Base-by-base conservation (phyloP, 1,140 invertebrate genomes). In the Magallana angulata region DNA sequence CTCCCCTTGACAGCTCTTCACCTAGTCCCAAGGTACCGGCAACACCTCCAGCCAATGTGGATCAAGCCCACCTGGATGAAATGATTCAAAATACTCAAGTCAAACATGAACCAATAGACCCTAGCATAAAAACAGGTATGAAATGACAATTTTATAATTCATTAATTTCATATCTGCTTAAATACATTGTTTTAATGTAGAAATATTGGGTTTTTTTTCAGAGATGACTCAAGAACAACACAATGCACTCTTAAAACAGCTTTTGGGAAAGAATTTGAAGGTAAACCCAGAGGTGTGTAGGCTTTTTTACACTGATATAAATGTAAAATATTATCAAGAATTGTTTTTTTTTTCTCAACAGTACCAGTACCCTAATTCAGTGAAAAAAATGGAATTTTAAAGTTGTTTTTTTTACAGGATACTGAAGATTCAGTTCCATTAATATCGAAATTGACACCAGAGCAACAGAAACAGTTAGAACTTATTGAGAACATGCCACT, bases 401-500 rank as follows among this genome's bases (percentile, higher is more conserved):
- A 0, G 36, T 4, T 4, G 2, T 48, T 7, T 80, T 30, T 86
- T 82, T 91, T 92, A 12, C 91, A 95, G 93, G 94, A 94, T 62
- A 91, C 93, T 68, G 95, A 94, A 71, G 92, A 94, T 60, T 86
- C 93, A 58, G 90, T 94, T 12, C 89, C 93, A 82, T 89, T 48
- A 48, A 48, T 48, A 48, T 48, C 36, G 36, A 48, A 48, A 48
- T 48, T 94, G 84, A 95, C 94, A 0, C 94, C 95, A 68, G 94
- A 94, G 76, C 94, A 94, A 84, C 93, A 95, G 88, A 92, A 94
- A 30, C 95, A 95, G 89, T 90, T 95, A 64, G 93, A 93, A 85
- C 88, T 93, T 86, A 94, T 95, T n/a, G 95, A 95, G 84, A 94
- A 91, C 57, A 95, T 95, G 94, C 94, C 94, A 6, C 88, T 93